Percentiles rank a stretch among this genome's conserved stretches.
Conservation (phyloP, 1,140 invertebrate genomes). For the Diorhabda elongata region DNA sequence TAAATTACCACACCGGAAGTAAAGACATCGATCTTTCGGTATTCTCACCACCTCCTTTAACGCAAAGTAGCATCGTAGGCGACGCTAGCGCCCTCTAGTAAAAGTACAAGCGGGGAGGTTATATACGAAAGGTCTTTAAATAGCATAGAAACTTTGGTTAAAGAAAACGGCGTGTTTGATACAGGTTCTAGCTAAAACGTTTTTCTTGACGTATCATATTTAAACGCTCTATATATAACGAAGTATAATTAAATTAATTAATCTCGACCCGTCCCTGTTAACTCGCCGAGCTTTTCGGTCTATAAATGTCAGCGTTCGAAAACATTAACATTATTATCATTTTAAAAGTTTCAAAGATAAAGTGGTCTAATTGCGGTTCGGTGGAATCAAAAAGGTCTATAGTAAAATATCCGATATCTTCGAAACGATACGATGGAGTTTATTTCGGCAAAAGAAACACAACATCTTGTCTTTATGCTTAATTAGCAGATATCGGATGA, state of each 20-base stretch:
- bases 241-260: too few species aligned
- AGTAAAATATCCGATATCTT: slow-evolving; percentile 12
- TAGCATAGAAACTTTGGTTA: too few species aligned
- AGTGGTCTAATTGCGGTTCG: slow-evolving; percentile 16
- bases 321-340: slow-evolving; percentile 22
- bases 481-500: slow-evolving; percentile 22
- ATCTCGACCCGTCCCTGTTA: too few species aligned
- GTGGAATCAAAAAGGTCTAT: slow-evolving; percentile 14
- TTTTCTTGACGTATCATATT: too few species aligned
- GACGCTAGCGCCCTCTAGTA: slow-evolving; percentile 10
- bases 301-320: slow-evolving; percentile 16
- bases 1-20: slow-evolving; percentile 20
- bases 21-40: slow-evolving; percentile 19
- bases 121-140: too few species aligned
- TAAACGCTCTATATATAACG: too few species aligned
- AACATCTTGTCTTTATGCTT: slow-evolving; percentile 18
- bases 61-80: neutral
- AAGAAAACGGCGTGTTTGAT: neutral
- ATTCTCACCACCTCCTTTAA: slow-evolving; percentile 6
- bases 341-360: slow-evolving; percentile 18
- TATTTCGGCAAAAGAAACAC: slow-evolving; percentile 16
- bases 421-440: neutral
- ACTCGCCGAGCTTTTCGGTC: neutral
- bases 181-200: neutral
- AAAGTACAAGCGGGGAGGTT: too few species aligned